A percentile compares a stretch with the other conserved stretches of the same genome.
Conservation (phyloP, 2,113 vertebrate genomes). For the Vidua chalybeata region DNA sequence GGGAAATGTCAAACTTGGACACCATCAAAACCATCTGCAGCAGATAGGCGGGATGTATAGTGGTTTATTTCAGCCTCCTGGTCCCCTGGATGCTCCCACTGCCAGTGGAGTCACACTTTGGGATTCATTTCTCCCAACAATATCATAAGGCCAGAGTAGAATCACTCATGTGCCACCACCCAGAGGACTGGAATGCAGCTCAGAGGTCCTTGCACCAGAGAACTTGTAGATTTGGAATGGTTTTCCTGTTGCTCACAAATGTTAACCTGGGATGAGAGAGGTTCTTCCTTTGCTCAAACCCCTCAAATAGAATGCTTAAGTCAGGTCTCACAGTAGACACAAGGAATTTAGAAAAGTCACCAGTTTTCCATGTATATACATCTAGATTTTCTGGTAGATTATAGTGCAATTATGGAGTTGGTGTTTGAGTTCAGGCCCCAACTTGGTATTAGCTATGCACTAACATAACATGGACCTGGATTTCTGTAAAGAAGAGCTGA, state of each 20-base stretch:
- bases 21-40: rapidly evolving
- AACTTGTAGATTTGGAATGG: neutral
- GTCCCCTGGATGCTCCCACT: neutral
- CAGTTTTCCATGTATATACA: neutral
- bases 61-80: neutral
- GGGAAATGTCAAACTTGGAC: neutral
- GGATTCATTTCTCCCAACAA: neutral
- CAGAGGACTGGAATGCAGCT: neutral
- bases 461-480: neutral
- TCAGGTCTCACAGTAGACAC: neutral
- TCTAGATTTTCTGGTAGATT: neutral
- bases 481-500: neutral
- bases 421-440: neutral
- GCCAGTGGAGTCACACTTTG: neutral
- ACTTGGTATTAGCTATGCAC: neutral
- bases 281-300: neutral
- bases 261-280: neutral
- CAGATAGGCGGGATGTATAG: rapidly evolving
- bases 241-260: neutral
- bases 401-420: neutral
- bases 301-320: neutral
- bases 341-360: neutral
- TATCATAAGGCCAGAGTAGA: neutral
- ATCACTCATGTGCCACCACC: rapidly evolving
- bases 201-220: neutral